Percentiles rank a stretch among this genome's conserved stretches.
Evolutionary conservation across 2,113 vertebrate genomes (phyloP).

Genomic region (Urocolius indicus): DNA sequence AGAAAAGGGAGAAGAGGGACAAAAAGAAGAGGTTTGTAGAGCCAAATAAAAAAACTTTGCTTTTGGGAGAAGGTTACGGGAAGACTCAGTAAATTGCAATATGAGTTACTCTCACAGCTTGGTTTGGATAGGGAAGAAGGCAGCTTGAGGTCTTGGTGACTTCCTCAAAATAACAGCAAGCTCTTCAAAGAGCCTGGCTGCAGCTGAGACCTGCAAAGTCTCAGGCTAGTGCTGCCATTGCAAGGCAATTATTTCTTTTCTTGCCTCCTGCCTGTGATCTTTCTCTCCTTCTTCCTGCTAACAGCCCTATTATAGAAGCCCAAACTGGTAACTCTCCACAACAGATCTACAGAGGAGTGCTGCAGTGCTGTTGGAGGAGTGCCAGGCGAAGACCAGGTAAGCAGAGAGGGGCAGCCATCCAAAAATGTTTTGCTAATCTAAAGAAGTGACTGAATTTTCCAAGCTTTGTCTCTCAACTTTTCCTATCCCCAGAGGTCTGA

Average conservation of each 20-base stretch:
- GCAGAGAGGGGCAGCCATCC: background rate
- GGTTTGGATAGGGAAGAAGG: background rate
- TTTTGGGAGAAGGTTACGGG: background rate
- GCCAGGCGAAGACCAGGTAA: background rate
- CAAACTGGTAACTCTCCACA: background rate
- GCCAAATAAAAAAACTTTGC: background rate
- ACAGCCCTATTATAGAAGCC: background rate
- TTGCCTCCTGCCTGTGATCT: background rate
- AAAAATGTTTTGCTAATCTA: background rate
- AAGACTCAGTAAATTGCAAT: background rate
- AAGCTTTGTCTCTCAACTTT: background rate
- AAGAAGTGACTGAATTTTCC: background rate
- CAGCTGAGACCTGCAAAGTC: background rate
- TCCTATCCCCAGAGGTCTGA: background rate
- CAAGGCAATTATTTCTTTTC: background rate
- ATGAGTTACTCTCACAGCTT: background rate
- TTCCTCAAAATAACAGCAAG: background rate
- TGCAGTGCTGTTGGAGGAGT: background rate
- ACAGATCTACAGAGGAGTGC: background rate
- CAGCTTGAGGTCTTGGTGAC: background rate
- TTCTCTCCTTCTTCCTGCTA: background rate
- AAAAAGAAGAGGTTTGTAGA: background rate
- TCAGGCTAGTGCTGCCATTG: background rate
- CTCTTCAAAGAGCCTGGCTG: background rate
- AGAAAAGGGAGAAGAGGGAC: background rate